Conservation (phyloP, 1,140 invertebrate species). For the Sitobion miscanthi region DNA sequence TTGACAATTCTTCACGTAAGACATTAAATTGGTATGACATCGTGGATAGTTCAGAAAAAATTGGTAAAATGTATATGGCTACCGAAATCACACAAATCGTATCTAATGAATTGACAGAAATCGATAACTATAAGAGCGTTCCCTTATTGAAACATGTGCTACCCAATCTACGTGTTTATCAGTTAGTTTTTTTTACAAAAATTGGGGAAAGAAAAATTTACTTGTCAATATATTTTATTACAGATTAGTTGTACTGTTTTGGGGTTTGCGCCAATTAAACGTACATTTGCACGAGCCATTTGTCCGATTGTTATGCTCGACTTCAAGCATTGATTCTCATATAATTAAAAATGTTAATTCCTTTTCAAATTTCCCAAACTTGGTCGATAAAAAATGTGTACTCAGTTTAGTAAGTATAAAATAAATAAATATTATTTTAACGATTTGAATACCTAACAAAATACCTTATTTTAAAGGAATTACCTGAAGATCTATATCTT, state of each 20-base stretch:
- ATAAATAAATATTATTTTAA: not conserved
- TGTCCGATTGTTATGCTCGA: constrained; percentile 13
- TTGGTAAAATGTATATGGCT: constrained; percentile 10
- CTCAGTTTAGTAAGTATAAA: not conserved
- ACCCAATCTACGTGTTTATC: constrained; percentile 21
- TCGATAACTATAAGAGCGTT: too few relatives aligned
- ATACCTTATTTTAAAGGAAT: not conserved
- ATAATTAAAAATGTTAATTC: not conserved
- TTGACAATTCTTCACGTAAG: too few relatives aligned
- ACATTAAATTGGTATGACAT: constrained; percentile 25
- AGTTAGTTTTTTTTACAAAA: not conserved
- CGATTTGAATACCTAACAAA: not conserved
- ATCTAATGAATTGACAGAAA: not conserved
- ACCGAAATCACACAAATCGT: not conserved
- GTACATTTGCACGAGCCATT: not conserved
- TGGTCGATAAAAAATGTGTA: not conserved
- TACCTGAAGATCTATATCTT: constrained; percentile 22
- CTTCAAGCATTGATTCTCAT: not conserved
- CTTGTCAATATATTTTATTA: not conserved
- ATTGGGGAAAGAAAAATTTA: not conserved
- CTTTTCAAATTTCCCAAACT: constrained; percentile 24
- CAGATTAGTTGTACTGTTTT: constrained; percentile 53
- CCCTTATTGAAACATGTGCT: constrained; percentile 14
- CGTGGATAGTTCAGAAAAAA: not conserved
- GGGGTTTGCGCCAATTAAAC: constrained; percentile 41